phyloP scores from a whole-genome alignment of 2,888 invertebrate genomes.

The Nomada goodeniana region DNA sequence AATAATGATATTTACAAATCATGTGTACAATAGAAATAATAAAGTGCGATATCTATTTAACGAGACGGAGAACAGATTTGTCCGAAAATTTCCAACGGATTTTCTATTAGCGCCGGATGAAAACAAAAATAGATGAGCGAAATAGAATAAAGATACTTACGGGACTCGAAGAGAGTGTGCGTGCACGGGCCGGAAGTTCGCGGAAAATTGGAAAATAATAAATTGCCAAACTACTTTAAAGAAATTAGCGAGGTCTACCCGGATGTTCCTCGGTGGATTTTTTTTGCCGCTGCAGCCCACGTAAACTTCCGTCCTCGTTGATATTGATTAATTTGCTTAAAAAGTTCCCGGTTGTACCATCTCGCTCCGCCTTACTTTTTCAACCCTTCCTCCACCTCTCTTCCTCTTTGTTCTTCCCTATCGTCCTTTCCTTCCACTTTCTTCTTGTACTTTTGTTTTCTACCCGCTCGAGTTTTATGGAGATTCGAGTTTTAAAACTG shows the following conservation, averaged over 20 bases:
- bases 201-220: conserved; percentile 82
- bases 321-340: conserved; percentile 82
- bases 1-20: too few relatives aligned
- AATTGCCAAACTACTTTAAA: conserved; percentile 82
- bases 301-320: conserved; percentile 77
- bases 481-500: conserved; percentile 18
- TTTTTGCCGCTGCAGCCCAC: conserved; percentile 59
- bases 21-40: too few relatives aligned
- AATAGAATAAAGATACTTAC: conserved; percentile 56
- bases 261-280: conserved; percentile 64
- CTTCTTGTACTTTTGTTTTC: conserved; percentile 44
- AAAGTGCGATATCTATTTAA: too few relatives aligned
- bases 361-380: conserved; percentile 51
- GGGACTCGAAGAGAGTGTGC: conserved; percentile 52
- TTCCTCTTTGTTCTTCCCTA: conserved; percentile 11
- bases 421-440: conserved; percentile 39
- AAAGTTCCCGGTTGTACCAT: conserved; percentile 75
- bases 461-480: conserved; percentile 1
- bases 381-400: conserved; percentile 39
- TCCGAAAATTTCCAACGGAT: conserved; percentile 40
- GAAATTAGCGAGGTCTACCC: conserved; percentile 79
- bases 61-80: neutral
- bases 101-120: conserved; percentile 33
- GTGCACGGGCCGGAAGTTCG: conserved; percentile 67
- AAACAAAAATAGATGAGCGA: conserved; percentile 54